A percentile compares a stretch with the other conserved stretches of the same genome.
phyloP scores from a whole-genome alignment of 2,888 invertebrate genomes.

The Ennomos erosarius region DNA sequence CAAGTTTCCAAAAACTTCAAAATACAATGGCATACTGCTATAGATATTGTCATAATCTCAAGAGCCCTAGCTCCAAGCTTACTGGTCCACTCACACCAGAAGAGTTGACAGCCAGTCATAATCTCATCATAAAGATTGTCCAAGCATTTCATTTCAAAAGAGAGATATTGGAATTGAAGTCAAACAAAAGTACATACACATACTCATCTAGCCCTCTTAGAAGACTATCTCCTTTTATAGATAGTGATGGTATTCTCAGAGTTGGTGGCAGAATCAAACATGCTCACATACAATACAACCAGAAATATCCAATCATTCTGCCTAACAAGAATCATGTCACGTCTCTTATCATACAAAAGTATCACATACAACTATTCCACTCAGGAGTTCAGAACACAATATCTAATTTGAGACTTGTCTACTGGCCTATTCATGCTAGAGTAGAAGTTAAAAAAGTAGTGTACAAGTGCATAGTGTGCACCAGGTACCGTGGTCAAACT shows the following conservation, averaged over 20 bases:
- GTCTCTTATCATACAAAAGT: slow-evolving; percentile 3
- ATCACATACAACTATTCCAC: no score
- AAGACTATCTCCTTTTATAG: slow-evolving; percentile 6
- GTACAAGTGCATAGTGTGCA: slow-evolving; percentile 4
- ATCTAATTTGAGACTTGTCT: neutral
- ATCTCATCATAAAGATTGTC: neutral
- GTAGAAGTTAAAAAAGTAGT: slow-evolving; percentile 3
- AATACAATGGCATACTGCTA: neutral
- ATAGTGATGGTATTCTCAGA: slow-evolving; percentile 1
- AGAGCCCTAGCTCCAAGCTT: neutral
- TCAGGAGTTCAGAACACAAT: no score
- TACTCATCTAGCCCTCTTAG: neutral
- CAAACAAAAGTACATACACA: slow-evolving; percentile 1
- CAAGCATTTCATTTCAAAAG: no score
- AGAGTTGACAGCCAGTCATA: slow-evolving; percentile 3
- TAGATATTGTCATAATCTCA: slow-evolving; percentile 1
- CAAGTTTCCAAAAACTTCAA: no score
- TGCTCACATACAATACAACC: slow-evolving; percentile 10
- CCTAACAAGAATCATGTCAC: slow-evolving; percentile 5
- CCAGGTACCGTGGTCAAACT: slow-evolving; percentile 8
- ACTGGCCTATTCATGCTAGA: slow-evolving; percentile 15
- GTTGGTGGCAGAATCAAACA: slow-evolving; percentile 12
- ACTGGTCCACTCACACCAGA: neutral
- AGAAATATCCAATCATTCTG: slow-evolving; percentile 5
- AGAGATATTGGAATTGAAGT: slow-evolving; percentile 10